Base-by-base conservation (phyloP, 2,888 invertebrate genomes). In the Pardosa pseudoannulata region DNA sequence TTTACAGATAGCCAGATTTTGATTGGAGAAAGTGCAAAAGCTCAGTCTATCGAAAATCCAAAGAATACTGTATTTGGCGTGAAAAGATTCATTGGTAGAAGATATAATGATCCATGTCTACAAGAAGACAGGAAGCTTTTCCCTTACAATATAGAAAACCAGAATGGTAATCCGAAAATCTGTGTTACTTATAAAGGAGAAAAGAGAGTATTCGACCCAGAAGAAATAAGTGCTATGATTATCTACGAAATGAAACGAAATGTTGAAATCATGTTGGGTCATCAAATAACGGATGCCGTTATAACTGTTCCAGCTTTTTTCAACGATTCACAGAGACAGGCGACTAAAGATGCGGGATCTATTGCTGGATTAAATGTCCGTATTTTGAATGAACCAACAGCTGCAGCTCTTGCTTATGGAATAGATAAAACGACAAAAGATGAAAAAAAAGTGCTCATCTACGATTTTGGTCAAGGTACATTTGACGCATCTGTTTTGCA, bases 261-360 rank as follows among this genome's bases (percentile, higher is more conserved):
- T 0, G 98, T 98, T 87, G 92, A 92, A 91, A 79, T 64, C 70
- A 16, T 29, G 28, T 19, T 65, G 13, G 65, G 65, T 1, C 29
- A 9, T 13, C 11, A 7, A 28, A 13, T 65, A 73, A 82, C 39
- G 92, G 98, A 99, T 92, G 99, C 99, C 0, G 99, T 99, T 23
- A 93, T 99, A 89, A 99, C 99, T 0, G 99, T 99, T 0, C 99
- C 99, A 0, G 99, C 99, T 5, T 99, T 99, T 92, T 99, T 98
- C 93, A 99, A 99, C 91, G 99, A 99, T 92, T 98, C 98, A 0
- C 99, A 99, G 92, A 93, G 99, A 91, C 98, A 94, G 93, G 98
- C 99, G 7, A 99, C 98, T 0, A 99, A 99, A 92, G 98, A 99
- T 94, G 99, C 99, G 79, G 99, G 99, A 89, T 98, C 98, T 92